phyloP scores from a whole-genome alignment of 2,888 invertebrate species.

The Mythimna lalbum region DNA sequence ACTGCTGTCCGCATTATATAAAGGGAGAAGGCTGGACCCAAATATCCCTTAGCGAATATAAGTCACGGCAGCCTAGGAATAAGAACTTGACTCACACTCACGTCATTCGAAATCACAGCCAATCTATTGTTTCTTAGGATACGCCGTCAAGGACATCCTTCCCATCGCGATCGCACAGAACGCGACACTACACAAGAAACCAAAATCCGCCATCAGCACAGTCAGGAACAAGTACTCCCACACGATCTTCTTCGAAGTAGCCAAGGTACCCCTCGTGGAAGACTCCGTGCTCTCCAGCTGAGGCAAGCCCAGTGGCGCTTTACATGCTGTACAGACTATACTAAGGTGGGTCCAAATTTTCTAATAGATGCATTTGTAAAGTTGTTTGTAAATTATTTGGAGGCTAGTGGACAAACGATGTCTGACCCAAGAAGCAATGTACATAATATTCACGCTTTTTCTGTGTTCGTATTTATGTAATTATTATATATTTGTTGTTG shows the following conservation, averaged over 20 bases:
- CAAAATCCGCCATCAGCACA: conserved; percentile 95
- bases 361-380: conserved; percentile 67
- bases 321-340: conserved; percentile 73
- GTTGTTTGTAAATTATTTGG: conserved; percentile 55
- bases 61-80: no score
- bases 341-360: conserved; percentile 82
- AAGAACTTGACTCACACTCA: no score
- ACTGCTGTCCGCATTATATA: no score
- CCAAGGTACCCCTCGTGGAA: conserved; percentile 93
- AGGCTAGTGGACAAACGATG: conserved; percentile 54
- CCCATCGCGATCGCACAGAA: conserved; percentile 94
- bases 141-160: conserved; percentile 93
- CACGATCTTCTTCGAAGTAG: conserved; percentile 97
- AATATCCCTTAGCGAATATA: no score
- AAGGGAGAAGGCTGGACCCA: no score
- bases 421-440: conserved; percentile 61
- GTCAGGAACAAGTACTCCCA: conserved; percentile 98
- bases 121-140: conserved; percentile 89
- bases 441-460: conserved; percentile 56
- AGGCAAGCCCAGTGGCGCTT: conserved; percentile 75
- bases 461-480: conserved; percentile 45
- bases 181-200: conserved; percentile 94
- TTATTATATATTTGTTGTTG: conserved; percentile 51
- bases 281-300: conserved; percentile 82
- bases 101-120: not conserved